Evolutionary conservation across 2,797 vertebrate species (phyloP).

Genomic region (Anas capensis): DNA sequence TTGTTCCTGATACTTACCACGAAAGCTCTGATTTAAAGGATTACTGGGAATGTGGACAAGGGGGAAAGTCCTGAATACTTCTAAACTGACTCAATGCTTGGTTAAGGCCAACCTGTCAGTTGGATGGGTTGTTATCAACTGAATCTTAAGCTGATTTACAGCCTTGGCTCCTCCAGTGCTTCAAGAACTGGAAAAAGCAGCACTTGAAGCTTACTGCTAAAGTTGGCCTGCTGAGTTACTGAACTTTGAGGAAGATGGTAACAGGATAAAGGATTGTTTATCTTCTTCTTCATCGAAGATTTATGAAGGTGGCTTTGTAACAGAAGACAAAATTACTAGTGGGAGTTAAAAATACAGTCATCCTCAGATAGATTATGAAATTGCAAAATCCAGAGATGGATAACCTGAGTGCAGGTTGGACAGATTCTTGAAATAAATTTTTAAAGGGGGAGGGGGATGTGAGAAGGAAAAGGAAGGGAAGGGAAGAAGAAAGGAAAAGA

Average conservation of each 20-base stretch:
- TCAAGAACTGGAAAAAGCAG: not conserved
- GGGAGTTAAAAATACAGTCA: slow-evolving; percentile 35
- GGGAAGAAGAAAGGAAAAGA: too few relatives aligned
- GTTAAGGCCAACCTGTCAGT: not conserved
- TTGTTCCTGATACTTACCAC: not conserved
- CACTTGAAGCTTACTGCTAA: not conserved
- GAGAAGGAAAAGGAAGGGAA: too few relatives aligned
- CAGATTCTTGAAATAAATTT: not conserved
- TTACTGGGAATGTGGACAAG: not conserved
- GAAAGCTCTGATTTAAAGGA: not conserved
- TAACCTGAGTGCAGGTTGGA: slow-evolving; percentile 49
- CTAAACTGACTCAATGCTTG: not conserved
- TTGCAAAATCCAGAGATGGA: not conserved
- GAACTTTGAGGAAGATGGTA: not conserved
- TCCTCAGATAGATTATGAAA: slow-evolving; percentile 8
- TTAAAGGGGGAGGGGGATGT: not conserved
- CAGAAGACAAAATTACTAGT: slow-evolving; percentile 40
- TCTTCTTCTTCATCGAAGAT: not conserved
- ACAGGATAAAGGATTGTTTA: not conserved
- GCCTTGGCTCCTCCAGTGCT: not conserved
- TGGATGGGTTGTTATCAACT: not conserved
- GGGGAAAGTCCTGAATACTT: not conserved
- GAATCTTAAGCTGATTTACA: not conserved
- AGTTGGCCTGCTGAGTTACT: not conserved
- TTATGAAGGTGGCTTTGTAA: slow-evolving; percentile 6